These are phyloP conservation scores for Falcunculus frontatus DNA, from an alignment of 2,113 vertebrate species.

Conservation along the genomic window DNA sequence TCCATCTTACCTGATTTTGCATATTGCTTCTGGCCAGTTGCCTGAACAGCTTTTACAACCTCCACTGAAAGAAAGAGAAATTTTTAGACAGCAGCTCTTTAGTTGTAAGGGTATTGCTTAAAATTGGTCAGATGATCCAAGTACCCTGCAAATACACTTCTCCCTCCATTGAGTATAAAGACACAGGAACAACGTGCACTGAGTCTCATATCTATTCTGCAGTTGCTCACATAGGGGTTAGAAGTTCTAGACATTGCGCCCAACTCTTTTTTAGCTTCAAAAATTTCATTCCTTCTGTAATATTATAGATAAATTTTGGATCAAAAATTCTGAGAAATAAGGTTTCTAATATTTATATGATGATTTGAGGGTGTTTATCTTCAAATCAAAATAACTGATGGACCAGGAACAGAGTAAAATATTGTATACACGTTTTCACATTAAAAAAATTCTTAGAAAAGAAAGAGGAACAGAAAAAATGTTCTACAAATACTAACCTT, in stretches of 20 bases:
- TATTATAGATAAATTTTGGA: neutral
- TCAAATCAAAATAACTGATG: neutral
- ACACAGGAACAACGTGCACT: neutral
- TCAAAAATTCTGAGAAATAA: neutral
- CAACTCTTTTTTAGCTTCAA: fast-evolving
- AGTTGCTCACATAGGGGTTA: neutral
- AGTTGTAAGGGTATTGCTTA: neutral
- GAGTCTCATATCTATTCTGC: neutral
- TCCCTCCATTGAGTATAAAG: neutral
- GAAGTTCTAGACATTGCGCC: neutral
- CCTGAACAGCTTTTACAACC: neutral
- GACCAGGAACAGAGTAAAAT: neutral
- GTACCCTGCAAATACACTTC: neutral
- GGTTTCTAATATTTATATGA: neutral
- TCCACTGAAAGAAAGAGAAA: neutral
- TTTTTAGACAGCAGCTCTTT: neutral
- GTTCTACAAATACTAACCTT: neutral
- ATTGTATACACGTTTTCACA: neutral
- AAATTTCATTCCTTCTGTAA: neutral
- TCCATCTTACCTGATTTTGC: neutral
- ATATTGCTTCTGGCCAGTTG: neutral
- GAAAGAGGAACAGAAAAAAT: neutral
- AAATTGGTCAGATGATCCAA: neutral
- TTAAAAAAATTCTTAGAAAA: neutral
- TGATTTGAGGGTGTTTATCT: neutral